Conservation (phyloP, 1,140 invertebrate genomes). For the Drosophila guanche region DNA sequence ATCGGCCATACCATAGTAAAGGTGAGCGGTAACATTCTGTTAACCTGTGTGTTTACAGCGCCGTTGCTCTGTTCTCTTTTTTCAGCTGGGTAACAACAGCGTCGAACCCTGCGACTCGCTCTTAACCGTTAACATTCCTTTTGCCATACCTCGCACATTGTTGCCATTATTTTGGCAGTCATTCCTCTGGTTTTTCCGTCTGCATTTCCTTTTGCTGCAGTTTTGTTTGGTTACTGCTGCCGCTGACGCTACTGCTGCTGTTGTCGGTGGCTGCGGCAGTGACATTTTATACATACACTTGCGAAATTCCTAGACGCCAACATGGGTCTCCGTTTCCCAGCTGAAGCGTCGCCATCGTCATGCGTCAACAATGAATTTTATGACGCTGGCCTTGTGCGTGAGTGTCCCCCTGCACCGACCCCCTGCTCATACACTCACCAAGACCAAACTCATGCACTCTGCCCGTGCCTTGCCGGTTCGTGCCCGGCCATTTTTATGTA, state of each 20-base stretch:
- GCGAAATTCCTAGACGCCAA: conserved; percentile 45
- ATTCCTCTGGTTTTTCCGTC: conserved; percentile 29
- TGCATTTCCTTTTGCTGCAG: conserved; percentile 63
- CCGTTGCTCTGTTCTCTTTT: too few species aligned
- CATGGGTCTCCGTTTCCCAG: not conserved
- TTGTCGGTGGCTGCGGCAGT: conserved; percentile 27
- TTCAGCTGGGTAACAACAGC: too few species aligned
- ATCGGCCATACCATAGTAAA: too few species aligned
- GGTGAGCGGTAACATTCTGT: too few species aligned
- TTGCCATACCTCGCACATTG: conserved; percentile 10
- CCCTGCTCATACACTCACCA: conserved; percentile 12
- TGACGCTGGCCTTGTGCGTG: conserved; percentile 47
- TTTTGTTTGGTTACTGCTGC: conserved; percentile 30
- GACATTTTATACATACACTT: conserved; percentile 55
- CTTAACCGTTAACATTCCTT: not conserved
- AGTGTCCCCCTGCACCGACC: conserved; percentile 5
- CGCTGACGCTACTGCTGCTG: conserved; percentile 19
- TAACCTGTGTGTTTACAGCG: too few species aligned
- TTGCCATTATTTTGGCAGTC: conserved; percentile 49
- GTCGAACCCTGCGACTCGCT: not conserved
- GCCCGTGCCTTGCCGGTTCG: conserved; percentile 16
- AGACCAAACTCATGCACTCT: conserved; percentile 11
- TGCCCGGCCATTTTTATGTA: conserved; percentile 65
- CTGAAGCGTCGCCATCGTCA: conserved; percentile 18
- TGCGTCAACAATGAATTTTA: conserved; percentile 71